Evolutionary conservation across 1,140 invertebrate genomes (phyloP).

Genomic region (Microplitis demolitor): DNA sequence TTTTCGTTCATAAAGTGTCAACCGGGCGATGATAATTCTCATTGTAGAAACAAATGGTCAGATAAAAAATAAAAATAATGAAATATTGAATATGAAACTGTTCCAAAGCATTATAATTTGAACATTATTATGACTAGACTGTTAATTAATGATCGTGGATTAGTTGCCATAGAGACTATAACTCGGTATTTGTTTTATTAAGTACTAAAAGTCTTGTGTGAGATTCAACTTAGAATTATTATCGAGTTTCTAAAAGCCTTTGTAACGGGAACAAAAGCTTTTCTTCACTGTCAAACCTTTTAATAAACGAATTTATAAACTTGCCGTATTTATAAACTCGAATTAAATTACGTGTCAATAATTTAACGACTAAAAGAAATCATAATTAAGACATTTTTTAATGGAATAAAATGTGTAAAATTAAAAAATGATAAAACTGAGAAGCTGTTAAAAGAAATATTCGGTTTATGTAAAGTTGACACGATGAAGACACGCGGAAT

Average conservation of each 20-base stretch:
- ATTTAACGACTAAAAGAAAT: no score
- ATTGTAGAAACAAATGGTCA: not conserved
- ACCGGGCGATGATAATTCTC: not conserved
- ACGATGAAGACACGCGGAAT: slow-evolving; percentile 29
- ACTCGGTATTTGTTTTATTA: slow-evolving; percentile 13
- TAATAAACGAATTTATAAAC: no score
- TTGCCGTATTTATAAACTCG: no score
- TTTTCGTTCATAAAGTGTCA: no score
- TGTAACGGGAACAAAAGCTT: not conserved
- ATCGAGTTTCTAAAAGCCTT: slow-evolving; percentile 21
- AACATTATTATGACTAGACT: slow-evolving; percentile 57
- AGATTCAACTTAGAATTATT: slow-evolving; percentile 43
- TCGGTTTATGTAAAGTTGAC: not conserved
- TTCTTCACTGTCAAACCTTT: no score
- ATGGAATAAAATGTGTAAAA: not conserved
- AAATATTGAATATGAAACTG: not conserved
- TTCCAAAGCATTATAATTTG: slow-evolving; percentile 23
- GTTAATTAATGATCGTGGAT: slow-evolving; percentile 54
- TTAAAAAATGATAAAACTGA: not conserved
- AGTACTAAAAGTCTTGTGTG: not conserved
- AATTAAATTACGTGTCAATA: no score
- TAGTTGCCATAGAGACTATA: slow-evolving; percentile 34
- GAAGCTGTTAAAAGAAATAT: not conserved
- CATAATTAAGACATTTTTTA: no score
- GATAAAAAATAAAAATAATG: not conserved